These are phyloP conservation scores for Enteromius argenteus DNA, from an alignment of 2,797 vertebrate genomes.

Conservation along the genomic window DNA sequence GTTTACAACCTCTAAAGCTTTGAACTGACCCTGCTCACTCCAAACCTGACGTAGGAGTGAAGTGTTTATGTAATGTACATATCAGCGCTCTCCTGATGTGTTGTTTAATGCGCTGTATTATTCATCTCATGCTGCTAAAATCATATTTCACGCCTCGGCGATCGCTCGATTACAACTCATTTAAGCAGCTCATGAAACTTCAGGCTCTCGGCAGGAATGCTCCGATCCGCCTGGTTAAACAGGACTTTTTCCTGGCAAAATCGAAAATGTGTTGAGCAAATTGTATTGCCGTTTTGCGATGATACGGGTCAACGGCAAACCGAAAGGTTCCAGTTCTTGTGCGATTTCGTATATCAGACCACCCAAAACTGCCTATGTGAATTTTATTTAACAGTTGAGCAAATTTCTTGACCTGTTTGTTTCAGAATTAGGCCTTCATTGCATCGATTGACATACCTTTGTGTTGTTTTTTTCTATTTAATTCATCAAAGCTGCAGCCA, in stretches of 20 bases:
- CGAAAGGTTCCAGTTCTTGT: background rate
- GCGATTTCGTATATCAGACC: background rate
- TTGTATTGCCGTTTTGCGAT: background rate
- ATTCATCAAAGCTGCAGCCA: slow-evolving; percentile 17
- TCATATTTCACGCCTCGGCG: slow-evolving; percentile 61
- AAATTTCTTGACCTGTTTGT: background rate
- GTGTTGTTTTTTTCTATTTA: background rate
- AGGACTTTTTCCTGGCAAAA: slow-evolving; percentile 36
- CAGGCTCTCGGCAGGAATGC: slow-evolving; percentile 33
- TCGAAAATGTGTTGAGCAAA: slow-evolving; percentile 34
- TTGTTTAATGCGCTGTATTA: slow-evolving; percentile 64
- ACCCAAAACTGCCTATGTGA: background rate
- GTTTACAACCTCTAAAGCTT: slow-evolving; percentile 44
- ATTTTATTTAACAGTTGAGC: background rate
- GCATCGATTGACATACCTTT: background rate
- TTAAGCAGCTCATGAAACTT: slow-evolving; percentile 51
- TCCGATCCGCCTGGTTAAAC: slow-evolving; percentile 40
- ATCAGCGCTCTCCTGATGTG: slow-evolving; percentile 53
- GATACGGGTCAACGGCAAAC: background rate
- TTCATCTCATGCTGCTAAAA: slow-evolving; percentile 65
- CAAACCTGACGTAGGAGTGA: slow-evolving; percentile 55
- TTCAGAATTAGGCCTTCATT: background rate
- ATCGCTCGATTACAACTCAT: slow-evolving; percentile 62
- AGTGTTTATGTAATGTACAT: slow-evolving; percentile 64
- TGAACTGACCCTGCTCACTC: slow-evolving; percentile 38